phyloP scores from a whole-genome alignment of 2,797 vertebrate genomes.

The Coregonus suidteri region DNA sequence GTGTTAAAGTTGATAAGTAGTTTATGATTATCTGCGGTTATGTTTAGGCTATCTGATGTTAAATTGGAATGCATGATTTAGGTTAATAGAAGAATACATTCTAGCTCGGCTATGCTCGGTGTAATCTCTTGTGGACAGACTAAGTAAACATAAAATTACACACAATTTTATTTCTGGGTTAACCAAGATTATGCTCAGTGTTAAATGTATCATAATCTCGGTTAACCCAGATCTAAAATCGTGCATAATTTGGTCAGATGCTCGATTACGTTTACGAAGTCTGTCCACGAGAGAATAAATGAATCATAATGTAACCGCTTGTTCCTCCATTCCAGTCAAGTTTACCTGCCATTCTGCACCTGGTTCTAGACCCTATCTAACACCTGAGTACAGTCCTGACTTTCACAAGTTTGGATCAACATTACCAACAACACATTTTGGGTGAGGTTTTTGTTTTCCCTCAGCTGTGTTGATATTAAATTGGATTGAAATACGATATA shows the following conservation, averaged over 20 bases:
- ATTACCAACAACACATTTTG: slow-evolving; percentile 19
- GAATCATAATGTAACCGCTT: neutral
- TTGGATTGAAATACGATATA: neutral
- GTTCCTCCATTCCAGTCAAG: slow-evolving; percentile 15
- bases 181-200: neutral
- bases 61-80: no score
- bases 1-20: neutral
- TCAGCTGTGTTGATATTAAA: neutral
- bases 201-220: neutral
- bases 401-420: slow-evolving; percentile 51
- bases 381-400: slow-evolving; percentile 51
- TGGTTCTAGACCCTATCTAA: slow-evolving; percentile 39
- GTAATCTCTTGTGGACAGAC: neutral
- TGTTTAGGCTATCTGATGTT: neutral
- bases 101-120: neutral
- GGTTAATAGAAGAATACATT: neutral
- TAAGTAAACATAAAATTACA: neutral
- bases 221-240: neutral
- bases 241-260: neutral
- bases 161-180: neutral
- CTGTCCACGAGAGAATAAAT: neutral
- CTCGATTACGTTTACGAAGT: neutral
- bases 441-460: slow-evolving; percentile 19
- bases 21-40: neutral
- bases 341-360: neutral